These are phyloP conservation scores for Pecten maximus DNA, from an alignment of 2,888 invertebrate genomes.

Conservation along the genomic window DNA sequence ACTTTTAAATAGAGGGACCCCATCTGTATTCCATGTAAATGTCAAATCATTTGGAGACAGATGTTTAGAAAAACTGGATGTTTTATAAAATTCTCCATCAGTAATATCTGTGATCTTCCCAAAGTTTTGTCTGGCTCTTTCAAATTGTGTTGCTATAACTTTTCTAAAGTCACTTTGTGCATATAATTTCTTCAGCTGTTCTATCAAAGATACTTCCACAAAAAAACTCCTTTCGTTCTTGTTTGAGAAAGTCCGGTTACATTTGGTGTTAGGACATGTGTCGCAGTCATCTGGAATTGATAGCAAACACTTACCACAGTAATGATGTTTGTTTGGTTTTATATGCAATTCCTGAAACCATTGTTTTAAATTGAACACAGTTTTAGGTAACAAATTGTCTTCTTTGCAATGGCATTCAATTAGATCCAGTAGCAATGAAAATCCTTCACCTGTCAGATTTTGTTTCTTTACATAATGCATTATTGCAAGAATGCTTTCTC, in stretches of 20 bases:
- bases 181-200: conserved; percentile 44
- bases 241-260: not conserved
- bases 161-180: conserved; percentile 27
- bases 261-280: conserved; percentile 36
- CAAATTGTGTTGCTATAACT: not conserved
- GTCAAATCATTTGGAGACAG: conserved; percentile 15
- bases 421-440: conserved; percentile 25
- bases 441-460: conserved; percentile 36
- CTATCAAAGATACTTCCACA: conserved; percentile 41
- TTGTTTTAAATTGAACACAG: conserved; percentile 35
- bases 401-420: conserved; percentile 20
- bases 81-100: conserved; percentile 44
- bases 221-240: conserved; percentile 39
- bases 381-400: conserved; percentile 22
- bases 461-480: conserved; percentile 34
- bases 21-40: conserved; percentile 50
- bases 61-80: not conserved
- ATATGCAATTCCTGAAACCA: conserved; percentile 41
- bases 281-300: not conserved
- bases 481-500: conserved; percentile 33
- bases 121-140: not conserved
- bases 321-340: conserved; percentile 30
- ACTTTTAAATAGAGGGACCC: conserved; percentile 48
- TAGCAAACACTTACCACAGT: conserved; percentile 33
- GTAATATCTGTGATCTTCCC: conserved; percentile 37